Evolutionary conservation across 30 jellyfish, hydroid and myxozoan genomes (phyloP).

Genomic region (Hydra vulgaris): DNA sequence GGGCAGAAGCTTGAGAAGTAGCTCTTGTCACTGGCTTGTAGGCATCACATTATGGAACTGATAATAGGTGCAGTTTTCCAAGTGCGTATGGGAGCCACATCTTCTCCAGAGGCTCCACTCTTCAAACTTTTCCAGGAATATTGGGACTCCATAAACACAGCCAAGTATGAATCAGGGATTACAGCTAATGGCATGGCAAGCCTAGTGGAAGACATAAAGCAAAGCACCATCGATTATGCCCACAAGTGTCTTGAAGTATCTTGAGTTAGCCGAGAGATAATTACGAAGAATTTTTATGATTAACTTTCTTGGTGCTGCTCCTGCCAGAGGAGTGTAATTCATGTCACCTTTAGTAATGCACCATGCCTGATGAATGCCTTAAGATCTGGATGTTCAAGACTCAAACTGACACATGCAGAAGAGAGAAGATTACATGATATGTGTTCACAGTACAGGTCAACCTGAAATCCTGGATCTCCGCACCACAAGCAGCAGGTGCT

Average conservation of each 20-base stretch:
- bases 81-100: background rate
- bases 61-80: background rate
- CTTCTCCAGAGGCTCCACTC: background rate
- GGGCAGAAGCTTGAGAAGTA: background rate
- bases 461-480: background rate
- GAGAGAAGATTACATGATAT: background rate
- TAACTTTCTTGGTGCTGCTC: slow-evolving; percentile 2
- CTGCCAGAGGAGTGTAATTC: no score
- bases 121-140: background rate
- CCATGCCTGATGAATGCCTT: no score
- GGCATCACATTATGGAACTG: slow-evolving; percentile 7
- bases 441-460: background rate
- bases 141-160: background rate
- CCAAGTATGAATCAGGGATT: background rate
- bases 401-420: no score
- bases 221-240: background rate
- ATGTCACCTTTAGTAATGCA: no score
- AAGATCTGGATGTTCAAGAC: no score
- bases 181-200: background rate
- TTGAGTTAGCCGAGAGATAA: background rate
- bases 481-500: background rate
- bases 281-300: background rate
- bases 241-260: background rate
- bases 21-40: background rate
- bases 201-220: background rate